Conservation (phyloP, 2,888 invertebrate species). For the Hyalella azteca region DNA sequence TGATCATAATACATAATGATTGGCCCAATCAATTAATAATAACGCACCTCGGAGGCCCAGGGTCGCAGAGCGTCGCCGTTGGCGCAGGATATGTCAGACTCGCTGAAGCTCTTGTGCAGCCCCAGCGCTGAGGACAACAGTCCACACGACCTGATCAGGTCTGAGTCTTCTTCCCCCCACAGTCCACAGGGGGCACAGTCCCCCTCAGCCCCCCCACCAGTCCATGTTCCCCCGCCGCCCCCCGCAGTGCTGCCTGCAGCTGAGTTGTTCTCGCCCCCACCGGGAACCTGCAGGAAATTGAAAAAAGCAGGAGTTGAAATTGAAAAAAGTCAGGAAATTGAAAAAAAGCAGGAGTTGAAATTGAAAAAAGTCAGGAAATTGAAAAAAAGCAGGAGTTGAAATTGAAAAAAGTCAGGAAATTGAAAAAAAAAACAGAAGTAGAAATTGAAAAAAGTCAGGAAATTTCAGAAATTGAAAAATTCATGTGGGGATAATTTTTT, state of each 20-base stretch:
- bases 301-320: too few relatives aligned
- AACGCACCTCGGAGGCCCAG: constrained; percentile 56
- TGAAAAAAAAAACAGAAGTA: too few relatives aligned
- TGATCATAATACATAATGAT: too few relatives aligned
- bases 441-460: too few relatives aligned
- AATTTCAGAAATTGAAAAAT: too few relatives aligned
- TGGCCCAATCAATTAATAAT: too few relatives aligned
- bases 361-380: too few relatives aligned
- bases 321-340: too few relatives aligned
- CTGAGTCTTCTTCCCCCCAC: constrained; percentile 77
- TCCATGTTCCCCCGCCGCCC: constrained; percentile 34
- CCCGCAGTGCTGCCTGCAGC: constrained; percentile 9
- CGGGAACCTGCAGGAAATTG: constrained; percentile 49
- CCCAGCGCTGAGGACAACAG: constrained; percentile 80
- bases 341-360: too few relatives aligned
- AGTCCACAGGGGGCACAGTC: constrained; percentile 22
- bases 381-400: too few relatives aligned
- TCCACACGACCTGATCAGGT: constrained; percentile 79
- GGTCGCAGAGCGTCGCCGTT: constrained; percentile 37
- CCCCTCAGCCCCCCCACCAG: constrained; percentile 39
- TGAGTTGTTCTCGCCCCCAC: neutral
- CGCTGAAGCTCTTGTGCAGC: constrained; percentile 83
- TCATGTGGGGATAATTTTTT: too few relatives aligned
- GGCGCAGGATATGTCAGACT: constrained; percentile 73
- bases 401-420: too few relatives aligned